phyloP scores from a whole-genome alignment of 2,113 vertebrate genomes.

The Lagopus muta region DNA sequence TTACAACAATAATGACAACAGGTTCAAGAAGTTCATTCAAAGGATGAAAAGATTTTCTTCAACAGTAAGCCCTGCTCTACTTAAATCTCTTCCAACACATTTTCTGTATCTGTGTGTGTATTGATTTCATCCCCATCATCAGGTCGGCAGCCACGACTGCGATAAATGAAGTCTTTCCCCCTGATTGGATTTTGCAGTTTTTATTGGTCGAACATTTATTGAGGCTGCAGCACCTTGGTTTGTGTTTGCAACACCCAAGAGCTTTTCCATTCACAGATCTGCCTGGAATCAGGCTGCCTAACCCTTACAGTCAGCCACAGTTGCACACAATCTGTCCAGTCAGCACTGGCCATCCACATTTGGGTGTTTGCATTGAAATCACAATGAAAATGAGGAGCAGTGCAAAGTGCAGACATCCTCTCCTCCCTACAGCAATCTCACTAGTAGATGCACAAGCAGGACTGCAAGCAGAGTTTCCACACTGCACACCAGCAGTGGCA shows the following conservation, averaged over 20 bases:
- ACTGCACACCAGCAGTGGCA: neutral
- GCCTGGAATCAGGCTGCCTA: neutral
- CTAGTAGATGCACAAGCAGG: neutral
- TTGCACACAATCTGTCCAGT: neutral
- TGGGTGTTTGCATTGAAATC: neutral
- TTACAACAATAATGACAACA: slow-evolving; percentile 58
- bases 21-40: slow-evolving; percentile 76
- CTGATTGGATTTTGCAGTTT: neutral
- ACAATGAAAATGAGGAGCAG: neutral
- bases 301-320: neutral
- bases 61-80: slow-evolving; percentile 78
- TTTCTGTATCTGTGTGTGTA: neutral
- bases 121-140: neutral
- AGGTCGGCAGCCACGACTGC: neutral
- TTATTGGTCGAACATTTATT: neutral
- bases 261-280: neutral
- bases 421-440: neutral
- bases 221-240: neutral
- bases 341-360: neutral
- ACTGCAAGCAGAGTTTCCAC: too few relatives aligned
- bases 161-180: neutral
- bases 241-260: neutral
- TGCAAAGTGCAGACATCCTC: neutral
- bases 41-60: slow-evolving; percentile 82
- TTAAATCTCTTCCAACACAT: neutral